Conservation (phyloP, 2,888 invertebrate genomes). For the Erannis defoliaria region DNA sequence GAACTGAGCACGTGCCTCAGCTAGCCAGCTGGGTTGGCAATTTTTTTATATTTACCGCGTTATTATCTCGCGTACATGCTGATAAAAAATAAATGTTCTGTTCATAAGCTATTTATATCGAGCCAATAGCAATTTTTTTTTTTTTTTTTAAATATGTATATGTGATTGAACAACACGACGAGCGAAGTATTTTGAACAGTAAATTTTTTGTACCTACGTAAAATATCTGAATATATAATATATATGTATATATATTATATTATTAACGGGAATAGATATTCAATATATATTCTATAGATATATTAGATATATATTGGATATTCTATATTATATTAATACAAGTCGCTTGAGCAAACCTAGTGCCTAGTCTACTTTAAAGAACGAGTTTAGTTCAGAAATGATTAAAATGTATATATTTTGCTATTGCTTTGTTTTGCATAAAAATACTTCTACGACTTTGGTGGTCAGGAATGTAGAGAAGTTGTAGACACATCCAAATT, state of each 20-base stretch:
- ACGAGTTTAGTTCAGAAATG: constrained; percentile 42
- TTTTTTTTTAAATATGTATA: too few species aligned
- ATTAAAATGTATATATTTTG: constrained; percentile 26
- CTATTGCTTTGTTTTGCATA: constrained; percentile 4
- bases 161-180: too few species aligned
- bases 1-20: constrained; percentile 72
- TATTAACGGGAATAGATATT: too few species aligned
- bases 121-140: not conserved
- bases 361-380: constrained; percentile 37
- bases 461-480: constrained; percentile 5
- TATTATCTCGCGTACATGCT: constrained; percentile 51
- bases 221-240: too few species aligned
- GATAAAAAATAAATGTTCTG: constrained; percentile 50
- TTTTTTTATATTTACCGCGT: constrained; percentile 54
- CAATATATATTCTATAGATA: too few species aligned
- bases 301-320: too few species aligned
- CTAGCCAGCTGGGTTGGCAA: constrained; percentile 69
- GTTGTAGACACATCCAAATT: not conserved
- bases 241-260: too few species aligned
- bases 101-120: not conserved
- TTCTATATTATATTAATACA: too few species aligned
- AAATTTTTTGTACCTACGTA: too few species aligned
- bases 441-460: not conserved
- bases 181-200: too few species aligned
- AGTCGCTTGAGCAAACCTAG: too few species aligned